These are phyloP conservation scores for Galago senegalensis DNA, from an alignment of 2,797 vertebrate genomes.

Conservation along the genomic window DNA sequence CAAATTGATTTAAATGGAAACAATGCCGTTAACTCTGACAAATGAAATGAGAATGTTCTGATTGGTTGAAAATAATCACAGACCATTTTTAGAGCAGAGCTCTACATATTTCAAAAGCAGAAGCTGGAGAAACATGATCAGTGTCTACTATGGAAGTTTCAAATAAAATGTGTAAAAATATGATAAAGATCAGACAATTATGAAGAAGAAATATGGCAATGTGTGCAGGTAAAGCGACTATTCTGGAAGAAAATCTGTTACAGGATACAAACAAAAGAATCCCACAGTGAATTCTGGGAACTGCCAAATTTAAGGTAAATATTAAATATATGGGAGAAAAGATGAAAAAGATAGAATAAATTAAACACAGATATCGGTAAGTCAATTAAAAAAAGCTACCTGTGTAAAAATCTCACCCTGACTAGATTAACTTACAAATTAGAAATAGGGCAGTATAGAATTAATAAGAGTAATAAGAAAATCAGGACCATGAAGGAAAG, in stretches of 20 bases:
- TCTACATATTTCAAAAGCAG: not conserved
- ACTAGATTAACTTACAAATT: not conserved
- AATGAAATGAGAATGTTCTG: not conserved
- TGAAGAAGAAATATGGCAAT: not conserved
- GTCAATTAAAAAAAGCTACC: not conserved
- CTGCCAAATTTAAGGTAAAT: slow-evolving; percentile 2
- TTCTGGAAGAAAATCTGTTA: not conserved
- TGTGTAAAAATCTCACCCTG: not conserved
- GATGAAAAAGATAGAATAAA: not conserved
- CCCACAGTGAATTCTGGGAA: not conserved
- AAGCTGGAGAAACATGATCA: not conserved
- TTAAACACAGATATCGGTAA: not conserved
- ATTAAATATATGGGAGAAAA: not conserved
- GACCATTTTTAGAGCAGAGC: not conserved
- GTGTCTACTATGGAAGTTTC: not conserved
- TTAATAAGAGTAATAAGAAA: not conserved
- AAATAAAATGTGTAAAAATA: slow-evolving; percentile 44
- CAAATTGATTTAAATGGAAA: not conserved
- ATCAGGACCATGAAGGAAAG: not conserved
- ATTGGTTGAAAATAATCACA: not conserved
- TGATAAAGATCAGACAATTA: not conserved
- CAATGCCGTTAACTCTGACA: not conserved
- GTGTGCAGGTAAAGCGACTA: not conserved
- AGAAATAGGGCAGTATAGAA: not conserved
- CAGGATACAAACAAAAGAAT: not conserved